Evolutionary conservation across 2,888 invertebrate genomes (phyloP).

Genomic region (Cerceris rybyensis): DNA sequence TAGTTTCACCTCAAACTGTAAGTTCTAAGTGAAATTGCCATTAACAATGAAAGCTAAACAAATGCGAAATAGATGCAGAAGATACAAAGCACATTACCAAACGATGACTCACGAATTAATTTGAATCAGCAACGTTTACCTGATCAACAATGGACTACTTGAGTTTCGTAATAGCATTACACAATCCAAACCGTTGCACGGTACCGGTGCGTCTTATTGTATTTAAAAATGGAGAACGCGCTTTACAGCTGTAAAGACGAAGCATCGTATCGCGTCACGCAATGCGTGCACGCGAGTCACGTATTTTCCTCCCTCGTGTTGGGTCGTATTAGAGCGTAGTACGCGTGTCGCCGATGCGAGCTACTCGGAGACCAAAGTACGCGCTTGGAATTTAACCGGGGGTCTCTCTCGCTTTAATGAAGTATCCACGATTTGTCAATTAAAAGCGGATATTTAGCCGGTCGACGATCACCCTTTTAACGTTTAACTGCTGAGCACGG

Average conservation of each 20-base stretch:
- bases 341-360: slow-evolving; percentile 8
- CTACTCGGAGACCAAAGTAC: neutral
- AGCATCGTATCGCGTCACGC: slow-evolving; percentile 46
- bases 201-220: slow-evolving; percentile 39
- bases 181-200: slow-evolving; percentile 29
- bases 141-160: slow-evolving; percentile 7
- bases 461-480: slow-evolving; percentile 23
- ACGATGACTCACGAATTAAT: slow-evolving; percentile 34
- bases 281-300: slow-evolving; percentile 48
- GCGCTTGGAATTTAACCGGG: slow-evolving; percentile 30
- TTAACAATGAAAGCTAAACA: neutral
- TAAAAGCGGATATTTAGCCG: slow-evolving; percentile 24
- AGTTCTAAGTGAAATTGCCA: neutral
- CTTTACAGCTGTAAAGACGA: slow-evolving; percentile 29
- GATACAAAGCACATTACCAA: neutral
- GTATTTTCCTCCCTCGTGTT: slow-evolving; percentile 25
- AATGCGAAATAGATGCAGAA: neutral
- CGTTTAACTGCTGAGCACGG: slow-evolving; percentile 10
- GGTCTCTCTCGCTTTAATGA: slow-evolving; percentile 32
- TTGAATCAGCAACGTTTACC: slow-evolving; percentile 26
- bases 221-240: slow-evolving; percentile 48
- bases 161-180: slow-evolving; percentile 33
- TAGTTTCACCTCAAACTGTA: too few relatives aligned
- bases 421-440: slow-evolving; percentile 46
- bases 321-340: slow-evolving; percentile 7